Evolutionary conservation across 2,113 vertebrate genomes (phyloP).

Genomic region (Pholis gunnellus): DNA sequence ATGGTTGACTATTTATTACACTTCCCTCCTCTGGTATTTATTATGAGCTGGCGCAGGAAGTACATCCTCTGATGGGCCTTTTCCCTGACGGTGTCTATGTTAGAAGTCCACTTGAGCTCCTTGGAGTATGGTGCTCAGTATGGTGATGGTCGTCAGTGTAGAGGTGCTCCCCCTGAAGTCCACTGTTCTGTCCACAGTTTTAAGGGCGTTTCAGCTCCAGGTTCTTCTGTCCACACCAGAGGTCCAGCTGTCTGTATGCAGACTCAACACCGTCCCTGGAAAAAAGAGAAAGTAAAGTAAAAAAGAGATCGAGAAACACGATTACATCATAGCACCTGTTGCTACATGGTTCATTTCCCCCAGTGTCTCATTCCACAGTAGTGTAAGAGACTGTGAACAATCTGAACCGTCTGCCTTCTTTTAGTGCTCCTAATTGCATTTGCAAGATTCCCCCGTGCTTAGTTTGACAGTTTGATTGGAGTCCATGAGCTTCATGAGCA

Average conservation of each 20-base stretch:
- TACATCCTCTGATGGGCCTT: no score
- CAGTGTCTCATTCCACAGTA: slow-evolving; percentile 29
- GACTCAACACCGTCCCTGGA: background rate
- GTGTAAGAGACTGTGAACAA: background rate
- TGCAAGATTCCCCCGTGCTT: background rate
- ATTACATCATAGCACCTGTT: slow-evolving; percentile 68
- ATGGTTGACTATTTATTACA: slow-evolving; percentile 13
- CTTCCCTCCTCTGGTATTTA: background rate
- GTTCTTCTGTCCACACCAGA: background rate
- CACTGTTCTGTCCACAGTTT: background rate
- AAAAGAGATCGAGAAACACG: background rate
- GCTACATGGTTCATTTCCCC: slow-evolving; percentile 45
- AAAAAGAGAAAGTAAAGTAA: no score
- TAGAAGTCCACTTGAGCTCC: background rate
- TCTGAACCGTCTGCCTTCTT: background rate
- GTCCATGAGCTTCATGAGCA: no score
- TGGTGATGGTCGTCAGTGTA: background rate
- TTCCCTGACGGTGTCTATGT: background rate
- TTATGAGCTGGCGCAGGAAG: background rate
- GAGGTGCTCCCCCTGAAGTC: background rate
- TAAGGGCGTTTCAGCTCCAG: background rate
- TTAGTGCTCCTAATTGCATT: background rate
- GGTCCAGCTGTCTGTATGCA: background rate
- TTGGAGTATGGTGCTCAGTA: background rate
- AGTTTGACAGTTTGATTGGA: no score